Conservation (phyloP, 2,113 vertebrate genomes). For the Atherinomorus stipes region DNA sequence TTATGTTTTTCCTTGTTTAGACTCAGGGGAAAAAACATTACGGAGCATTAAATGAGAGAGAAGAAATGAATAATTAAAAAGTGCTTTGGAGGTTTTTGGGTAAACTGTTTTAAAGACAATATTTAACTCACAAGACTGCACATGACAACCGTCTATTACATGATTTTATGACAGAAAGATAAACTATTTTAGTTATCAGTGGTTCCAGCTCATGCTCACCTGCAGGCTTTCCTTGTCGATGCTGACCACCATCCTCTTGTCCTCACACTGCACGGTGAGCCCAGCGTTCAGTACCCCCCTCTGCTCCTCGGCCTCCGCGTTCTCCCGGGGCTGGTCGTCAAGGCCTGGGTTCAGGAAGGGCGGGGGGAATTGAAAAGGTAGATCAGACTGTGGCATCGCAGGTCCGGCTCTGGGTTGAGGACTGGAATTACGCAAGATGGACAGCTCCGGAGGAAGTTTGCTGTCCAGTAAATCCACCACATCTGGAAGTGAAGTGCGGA, state of each 20-base stretch:
- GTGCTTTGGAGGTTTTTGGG: neutral
- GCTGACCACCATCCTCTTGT: constrained; percentile 89
- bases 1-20: neutral
- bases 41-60: too few relatives aligned
- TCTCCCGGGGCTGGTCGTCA: constrained; percentile 30
- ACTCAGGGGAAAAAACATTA: neutral
- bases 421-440: constrained; percentile 78
- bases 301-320: constrained; percentile 83
- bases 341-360: constrained; percentile 48
- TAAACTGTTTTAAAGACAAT: neutral
- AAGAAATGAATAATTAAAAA: neutral
- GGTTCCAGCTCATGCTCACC: constrained; percentile 77
- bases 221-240: constrained; percentile 91
- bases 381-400: constrained; percentile 63
- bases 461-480: constrained; percentile 62
- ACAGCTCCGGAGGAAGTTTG: constrained; percentile 85
- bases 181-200: neutral
- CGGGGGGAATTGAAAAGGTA: constrained; percentile 85
- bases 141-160: neutral
- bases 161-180: too few relatives aligned
- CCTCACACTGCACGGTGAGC: constrained; percentile 88
- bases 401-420: constrained; percentile 63
- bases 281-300: constrained; percentile 81
- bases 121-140: neutral
- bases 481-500: constrained; percentile 64